Evolutionary conservation across 2,888 invertebrate species (phyloP).

Genomic region (Eilema griseolum): DNA sequence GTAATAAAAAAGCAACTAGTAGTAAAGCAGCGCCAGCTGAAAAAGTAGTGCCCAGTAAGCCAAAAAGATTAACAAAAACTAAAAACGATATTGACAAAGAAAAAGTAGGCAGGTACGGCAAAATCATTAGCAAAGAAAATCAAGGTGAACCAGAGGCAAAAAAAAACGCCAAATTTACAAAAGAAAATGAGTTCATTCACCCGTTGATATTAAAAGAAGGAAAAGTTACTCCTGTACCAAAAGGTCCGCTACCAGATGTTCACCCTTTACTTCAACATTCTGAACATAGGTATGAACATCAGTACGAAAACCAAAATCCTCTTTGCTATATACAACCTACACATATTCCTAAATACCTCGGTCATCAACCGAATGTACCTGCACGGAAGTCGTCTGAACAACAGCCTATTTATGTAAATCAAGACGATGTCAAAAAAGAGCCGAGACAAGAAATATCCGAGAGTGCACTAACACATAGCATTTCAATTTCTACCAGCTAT

Average conservation of each 20-base stretch:
- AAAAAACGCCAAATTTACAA: conserved; percentile 86
- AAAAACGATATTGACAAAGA: conserved; percentile 70
- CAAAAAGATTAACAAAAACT: conserved; percentile 77
- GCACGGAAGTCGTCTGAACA: conserved; percentile 69
- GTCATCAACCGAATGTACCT: conserved; percentile 83
- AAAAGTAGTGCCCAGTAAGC: conserved; percentile 80
- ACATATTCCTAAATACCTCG: conserved; percentile 88
- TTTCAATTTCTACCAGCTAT: conserved; percentile 81
- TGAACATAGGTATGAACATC: conserved; percentile 91
- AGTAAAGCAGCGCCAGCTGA: conserved; percentile 74
- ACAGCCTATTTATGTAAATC: conserved; percentile 84
- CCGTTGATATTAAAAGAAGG: conserved; percentile 82
- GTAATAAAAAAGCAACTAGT: conserved; percentile 85
- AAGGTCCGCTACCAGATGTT: conserved; percentile 78
- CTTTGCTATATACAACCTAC: conserved; percentile 86
- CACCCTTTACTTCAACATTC: conserved; percentile 93
- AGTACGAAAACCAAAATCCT: conserved; percentile 86
- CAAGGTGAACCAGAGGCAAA: conserved; percentile 81
- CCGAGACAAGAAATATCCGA: conserved; percentile 71
- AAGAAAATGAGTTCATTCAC: conserved; percentile 86
- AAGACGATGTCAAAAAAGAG: conserved; percentile 76
- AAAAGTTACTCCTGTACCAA: conserved; percentile 82
- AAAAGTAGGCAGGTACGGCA: conserved; percentile 74
- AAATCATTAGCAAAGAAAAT: conserved; percentile 77
- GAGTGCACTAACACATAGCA: conserved; percentile 79